Percentiles rank a stretch among this genome's conserved stretches.
Evolutionary conservation across 2,113 vertebrate species (phyloP).

Genomic region (Notothenia rossii): DNA sequence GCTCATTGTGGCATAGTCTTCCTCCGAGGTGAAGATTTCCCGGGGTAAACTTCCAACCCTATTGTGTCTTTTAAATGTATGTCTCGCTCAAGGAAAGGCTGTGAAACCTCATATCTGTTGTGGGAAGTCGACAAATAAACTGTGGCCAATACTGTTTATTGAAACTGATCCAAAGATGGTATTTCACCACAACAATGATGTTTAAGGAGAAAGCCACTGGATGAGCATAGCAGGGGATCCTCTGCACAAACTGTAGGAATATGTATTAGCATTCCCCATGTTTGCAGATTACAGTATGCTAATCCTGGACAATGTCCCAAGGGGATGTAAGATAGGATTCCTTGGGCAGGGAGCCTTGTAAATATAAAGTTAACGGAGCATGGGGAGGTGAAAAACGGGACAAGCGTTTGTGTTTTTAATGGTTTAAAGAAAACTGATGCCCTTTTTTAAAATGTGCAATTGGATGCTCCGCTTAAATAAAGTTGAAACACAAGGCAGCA

Average conservation of each 20-base stretch:
- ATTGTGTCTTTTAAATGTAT: conserved; percentile 62
- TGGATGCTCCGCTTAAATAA: conserved; percentile 45
- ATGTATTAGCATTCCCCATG: conserved; percentile 45
- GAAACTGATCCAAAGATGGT: conserved; percentile 15
- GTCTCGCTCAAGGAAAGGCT: conserved; percentile 19
- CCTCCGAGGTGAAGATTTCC: conserved; percentile 49
- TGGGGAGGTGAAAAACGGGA: conserved; percentile 3
- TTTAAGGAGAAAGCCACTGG: conserved; percentile 9
- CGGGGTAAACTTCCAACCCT: conserved; percentile 39
- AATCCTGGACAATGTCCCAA: conserved; percentile 25
- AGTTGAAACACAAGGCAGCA: conserved; percentile 25
- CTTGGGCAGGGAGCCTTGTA: conserved; percentile 31
- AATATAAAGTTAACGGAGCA: conserved; percentile 54
- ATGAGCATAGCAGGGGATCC: neutral
- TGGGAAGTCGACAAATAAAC: conserved; percentile 62
- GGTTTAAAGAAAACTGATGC: conserved; percentile 41
- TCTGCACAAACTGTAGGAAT: conserved; percentile 11
- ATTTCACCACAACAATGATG: conserved; percentile 34
- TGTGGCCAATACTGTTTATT: conserved; percentile 51
- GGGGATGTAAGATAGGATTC: conserved; percentile 39
- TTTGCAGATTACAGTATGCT: conserved; percentile 46
- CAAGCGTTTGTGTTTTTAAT: conserved; percentile 53
- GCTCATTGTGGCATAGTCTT: neutral
- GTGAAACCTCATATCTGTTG: conserved; percentile 44
- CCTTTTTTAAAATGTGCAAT: conserved; percentile 22